Evolutionary conservation across 2,113 vertebrate genomes (phyloP).

Genomic region (Pelecanoides urinatrix): DNA sequence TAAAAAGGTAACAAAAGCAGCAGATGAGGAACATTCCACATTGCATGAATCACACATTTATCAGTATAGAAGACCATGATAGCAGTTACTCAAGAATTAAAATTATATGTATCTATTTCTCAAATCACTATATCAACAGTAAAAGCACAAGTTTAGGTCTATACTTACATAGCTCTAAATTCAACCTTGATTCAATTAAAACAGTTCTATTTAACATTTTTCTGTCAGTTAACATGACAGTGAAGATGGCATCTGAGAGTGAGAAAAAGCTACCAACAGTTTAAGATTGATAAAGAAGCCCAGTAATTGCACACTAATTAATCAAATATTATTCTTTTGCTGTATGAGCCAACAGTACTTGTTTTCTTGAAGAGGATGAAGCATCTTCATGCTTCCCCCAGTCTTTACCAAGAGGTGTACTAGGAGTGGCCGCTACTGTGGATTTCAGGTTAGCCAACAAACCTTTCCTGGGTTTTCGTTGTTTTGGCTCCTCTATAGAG

Average conservation of each 20-base stretch:
- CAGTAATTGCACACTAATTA: neutral
- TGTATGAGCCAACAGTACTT: neutral
- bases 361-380: slow-evolving; percentile 7
- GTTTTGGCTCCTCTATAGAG: slow-evolving; percentile 54
- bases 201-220: neutral
- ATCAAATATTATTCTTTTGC: neutral
- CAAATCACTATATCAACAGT: neutral
- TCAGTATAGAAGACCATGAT: neutral
- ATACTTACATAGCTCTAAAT: neutral
- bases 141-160: neutral
- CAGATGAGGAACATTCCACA: neutral
- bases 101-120: neutral
- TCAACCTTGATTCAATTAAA: neutral
- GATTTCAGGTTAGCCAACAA: slow-evolving; percentile 84
- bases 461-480: slow-evolving; percentile 69
- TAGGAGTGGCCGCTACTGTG: slow-evolving; percentile 71
- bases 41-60: neutral
- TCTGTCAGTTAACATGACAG: neutral
- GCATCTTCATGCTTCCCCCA: slow-evolving; percentile 49
- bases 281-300: neutral
- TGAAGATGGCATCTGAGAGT: neutral
- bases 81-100: neutral
- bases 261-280: neutral
- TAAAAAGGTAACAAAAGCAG: neutral
- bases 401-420: slow-evolving; percentile 32